Percentiles rank a stretch among this genome's conserved stretches.
phyloP scores from a whole-genome alignment of 1,140 invertebrate genomes.

The Lordiphosa collinella region DNA sequence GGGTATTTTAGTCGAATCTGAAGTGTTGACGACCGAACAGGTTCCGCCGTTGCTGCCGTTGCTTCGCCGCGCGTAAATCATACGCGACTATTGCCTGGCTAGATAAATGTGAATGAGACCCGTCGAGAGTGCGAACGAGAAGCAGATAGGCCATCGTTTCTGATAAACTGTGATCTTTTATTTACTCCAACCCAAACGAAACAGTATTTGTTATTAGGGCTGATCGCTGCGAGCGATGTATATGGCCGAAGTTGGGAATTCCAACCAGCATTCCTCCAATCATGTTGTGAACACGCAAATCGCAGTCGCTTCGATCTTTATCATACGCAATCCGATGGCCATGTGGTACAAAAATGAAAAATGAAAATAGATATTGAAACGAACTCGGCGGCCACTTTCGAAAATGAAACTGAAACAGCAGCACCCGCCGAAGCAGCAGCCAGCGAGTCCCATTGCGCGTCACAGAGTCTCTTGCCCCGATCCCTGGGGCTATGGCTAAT shows the following conservation, averaged over 20 bases:
- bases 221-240: background rate
- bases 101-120: constrained; percentile 21
- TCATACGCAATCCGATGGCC: constrained; percentile 20
- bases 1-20: constrained; percentile 46
- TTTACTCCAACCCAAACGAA: constrained; percentile 22
- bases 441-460: background rate
- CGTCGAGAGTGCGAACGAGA: constrained; percentile 13
- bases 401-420: constrained; percentile 2
- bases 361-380: constrained; percentile 46
- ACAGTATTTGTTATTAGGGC: constrained; percentile 1
- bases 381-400: constrained; percentile 16
- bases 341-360: constrained; percentile 54
- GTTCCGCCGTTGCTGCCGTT: constrained; percentile 18
- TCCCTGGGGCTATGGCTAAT: constrained; percentile 37
- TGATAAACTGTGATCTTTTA: constrained; percentile 38
- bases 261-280: background rate
- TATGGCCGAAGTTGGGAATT: too few species aligned
- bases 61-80: constrained; percentile 8
- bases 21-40: constrained; percentile 45
- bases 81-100: background rate
- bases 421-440: background rate
- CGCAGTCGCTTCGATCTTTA: background rate
- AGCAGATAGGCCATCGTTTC: constrained; percentile 21
- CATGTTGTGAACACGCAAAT: background rate
- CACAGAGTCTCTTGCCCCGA: background rate